Evolutionary conservation across 1,140 invertebrate species (phyloP).

Genomic region (Palaemon carinicauda): DNA sequence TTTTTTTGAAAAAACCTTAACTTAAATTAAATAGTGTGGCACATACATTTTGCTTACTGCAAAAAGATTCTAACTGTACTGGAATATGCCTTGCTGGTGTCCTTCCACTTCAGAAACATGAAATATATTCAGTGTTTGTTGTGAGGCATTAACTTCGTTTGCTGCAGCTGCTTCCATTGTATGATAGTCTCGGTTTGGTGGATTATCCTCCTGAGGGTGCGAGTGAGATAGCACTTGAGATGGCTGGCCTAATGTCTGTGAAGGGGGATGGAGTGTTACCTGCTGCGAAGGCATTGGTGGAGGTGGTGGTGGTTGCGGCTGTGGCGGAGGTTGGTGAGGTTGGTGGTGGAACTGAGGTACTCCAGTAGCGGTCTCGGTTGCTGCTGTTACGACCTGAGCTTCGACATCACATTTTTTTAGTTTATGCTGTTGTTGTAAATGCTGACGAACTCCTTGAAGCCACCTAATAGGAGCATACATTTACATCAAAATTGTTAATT

Average conservation of each 20-base stretch:
- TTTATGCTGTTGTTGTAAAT: conserved; percentile 56
- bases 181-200: conserved; percentile 34
- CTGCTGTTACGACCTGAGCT: conserved; percentile 52
- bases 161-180: conserved; percentile 35
- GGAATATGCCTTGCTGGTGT: conserved; percentile 40
- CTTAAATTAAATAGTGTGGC: not conserved
- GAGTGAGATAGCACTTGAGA: not conserved
- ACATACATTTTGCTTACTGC: not conserved
- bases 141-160: not conserved
- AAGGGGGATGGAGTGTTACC: not conserved
- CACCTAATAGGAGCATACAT: conserved; percentile 33
- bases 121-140: conserved; percentile 43
- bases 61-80: conserved; percentile 12
- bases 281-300: conserved; percentile 4
- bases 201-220: conserved; percentile 11
- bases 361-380: conserved; percentile 27
- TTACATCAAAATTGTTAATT: not conserved
- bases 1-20: no score
- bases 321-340: conserved; percentile 11
- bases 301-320: conserved; percentile 27
- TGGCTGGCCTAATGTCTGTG: not conserved
- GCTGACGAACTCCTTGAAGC: conserved; percentile 52
- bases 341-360: conserved; percentile 51
- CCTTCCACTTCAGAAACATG: conserved; percentile 19
- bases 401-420: conserved; percentile 59